phyloP scores from a whole-genome alignment of 2,113 vertebrate species.

The Carollia perspicillata region DNA sequence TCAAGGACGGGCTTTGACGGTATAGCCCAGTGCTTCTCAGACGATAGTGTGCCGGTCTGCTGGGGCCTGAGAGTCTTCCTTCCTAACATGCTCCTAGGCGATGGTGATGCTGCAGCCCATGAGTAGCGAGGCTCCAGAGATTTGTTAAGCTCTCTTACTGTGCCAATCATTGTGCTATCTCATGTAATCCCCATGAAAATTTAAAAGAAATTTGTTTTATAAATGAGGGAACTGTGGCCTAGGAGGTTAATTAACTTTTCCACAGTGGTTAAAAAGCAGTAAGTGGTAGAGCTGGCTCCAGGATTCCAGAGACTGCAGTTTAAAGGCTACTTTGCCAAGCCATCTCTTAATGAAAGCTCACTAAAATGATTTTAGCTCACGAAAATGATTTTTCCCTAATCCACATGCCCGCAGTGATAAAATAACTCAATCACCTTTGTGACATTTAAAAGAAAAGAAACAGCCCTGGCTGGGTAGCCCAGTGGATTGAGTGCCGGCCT shows the following conservation, averaged over 20 bases:
- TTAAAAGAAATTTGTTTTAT: slow-evolving; percentile 17
- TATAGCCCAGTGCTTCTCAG: background rate
- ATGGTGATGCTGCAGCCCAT: background rate
- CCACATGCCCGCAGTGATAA: slow-evolving; percentile 16
- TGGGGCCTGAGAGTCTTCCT: background rate
- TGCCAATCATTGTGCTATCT: background rate
- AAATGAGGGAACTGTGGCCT: slow-evolving; percentile 21
- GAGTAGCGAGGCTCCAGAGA: background rate
- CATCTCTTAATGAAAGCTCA: background rate
- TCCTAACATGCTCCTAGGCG: background rate
- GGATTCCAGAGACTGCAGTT: background rate
- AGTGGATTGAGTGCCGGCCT: too few relatives aligned
- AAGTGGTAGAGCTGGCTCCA: background rate
- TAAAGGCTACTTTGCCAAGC: background rate
- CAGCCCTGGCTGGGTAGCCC: background rate
- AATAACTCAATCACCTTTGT: slow-evolving; percentile 49
- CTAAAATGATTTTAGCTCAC: background rate
- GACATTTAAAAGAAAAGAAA: slow-evolving; percentile 45
- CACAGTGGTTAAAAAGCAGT: background rate
- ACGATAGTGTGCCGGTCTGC: background rate
- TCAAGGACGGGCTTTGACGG: background rate
- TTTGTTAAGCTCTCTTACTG: background rate
- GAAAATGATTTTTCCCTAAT: background rate
- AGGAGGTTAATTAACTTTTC: slow-evolving; percentile 41
- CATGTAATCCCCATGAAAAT: slow-evolving; percentile 14